These are phyloP conservation scores for Crotophaga sulcirostris DNA, from an alignment of 2,113 vertebrate genomes.

Conservation along the genomic window DNA sequence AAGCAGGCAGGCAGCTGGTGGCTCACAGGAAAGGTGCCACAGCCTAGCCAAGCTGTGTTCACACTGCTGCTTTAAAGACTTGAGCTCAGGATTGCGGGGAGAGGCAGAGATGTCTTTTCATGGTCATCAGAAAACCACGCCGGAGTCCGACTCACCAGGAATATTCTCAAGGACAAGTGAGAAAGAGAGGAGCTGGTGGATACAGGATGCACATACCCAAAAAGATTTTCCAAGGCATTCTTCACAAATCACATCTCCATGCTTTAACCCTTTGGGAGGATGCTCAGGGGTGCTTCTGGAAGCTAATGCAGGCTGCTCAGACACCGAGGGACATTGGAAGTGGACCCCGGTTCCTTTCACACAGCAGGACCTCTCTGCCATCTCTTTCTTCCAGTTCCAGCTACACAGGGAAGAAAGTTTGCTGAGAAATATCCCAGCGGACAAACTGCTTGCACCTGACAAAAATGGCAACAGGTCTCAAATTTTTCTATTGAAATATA, in stretches of 20 bases:
- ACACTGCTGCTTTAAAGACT: fast-evolving
- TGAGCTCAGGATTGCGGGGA: fast-evolving
- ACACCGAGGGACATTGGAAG: neutral
- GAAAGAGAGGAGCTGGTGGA: neutral
- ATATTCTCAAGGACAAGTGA: neutral
- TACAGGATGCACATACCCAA: neutral
- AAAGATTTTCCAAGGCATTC: neutral
- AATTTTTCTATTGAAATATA: neutral
- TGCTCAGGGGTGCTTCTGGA: neutral
- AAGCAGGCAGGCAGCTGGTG: neutral
- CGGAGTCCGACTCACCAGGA: fast-evolving
- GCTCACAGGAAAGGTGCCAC: neutral
- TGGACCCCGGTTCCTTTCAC: neutral
- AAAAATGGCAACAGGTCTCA: constrained; percentile 75
- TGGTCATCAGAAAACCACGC: fast-evolving
- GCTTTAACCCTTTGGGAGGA: neutral
- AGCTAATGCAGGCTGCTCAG: neutral
- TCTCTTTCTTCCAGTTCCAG: constrained; percentile 81
- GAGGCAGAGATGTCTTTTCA: neutral
- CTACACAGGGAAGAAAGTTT: constrained; percentile 74
- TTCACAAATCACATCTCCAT: neutral
- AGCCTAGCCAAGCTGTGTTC: neutral
- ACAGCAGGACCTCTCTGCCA: constrained; percentile 30
- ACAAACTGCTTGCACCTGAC: constrained; percentile 70
- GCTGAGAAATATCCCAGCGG: constrained; percentile 61